phyloP scores from a whole-genome alignment of 2,797 vertebrate species.

The Spheniscus humboldti region DNA sequence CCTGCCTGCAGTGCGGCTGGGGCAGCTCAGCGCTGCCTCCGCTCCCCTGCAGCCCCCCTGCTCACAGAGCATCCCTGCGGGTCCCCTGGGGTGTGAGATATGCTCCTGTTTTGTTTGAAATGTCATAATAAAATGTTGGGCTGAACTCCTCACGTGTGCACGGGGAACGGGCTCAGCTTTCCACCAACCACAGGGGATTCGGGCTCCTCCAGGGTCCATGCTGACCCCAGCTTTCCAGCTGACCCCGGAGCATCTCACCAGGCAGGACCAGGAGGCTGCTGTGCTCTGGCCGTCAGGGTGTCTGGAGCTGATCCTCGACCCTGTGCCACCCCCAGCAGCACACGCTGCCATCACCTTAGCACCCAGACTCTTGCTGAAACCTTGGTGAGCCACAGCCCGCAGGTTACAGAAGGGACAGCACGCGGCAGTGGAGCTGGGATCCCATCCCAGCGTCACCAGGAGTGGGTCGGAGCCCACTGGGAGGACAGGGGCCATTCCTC shows the following conservation, averaged over 20 bases:
- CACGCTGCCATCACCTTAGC: rapidly evolving
- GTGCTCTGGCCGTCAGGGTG: rapidly evolving
- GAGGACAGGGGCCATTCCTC: background rate
- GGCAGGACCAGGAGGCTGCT: background rate
- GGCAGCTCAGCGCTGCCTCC: background rate
- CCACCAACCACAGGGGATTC: background rate
- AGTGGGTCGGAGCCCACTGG: background rate
- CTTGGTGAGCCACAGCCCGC: rapidly evolving
- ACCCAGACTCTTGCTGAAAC: background rate
- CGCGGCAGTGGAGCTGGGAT: background rate
- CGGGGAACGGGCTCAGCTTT: rapidly evolving
- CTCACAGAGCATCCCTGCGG: background rate
- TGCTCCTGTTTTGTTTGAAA: background rate
- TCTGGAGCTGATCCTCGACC: background rate
- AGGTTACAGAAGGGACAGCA: no score
- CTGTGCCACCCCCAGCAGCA: background rate
- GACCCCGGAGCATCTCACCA: rapidly evolving
- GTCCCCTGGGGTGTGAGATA: background rate
- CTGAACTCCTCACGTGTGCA: rapidly evolving
- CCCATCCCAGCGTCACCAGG: background rate
- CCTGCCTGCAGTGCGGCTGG: background rate
- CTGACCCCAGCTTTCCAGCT: background rate
- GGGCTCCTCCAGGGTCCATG: background rate
- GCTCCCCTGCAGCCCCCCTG: background rate
- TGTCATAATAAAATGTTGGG: background rate